These are phyloP conservation scores for Tragulus kanchil DNA, from an alignment of 2,113 vertebrate genomes.

Conservation along the genomic window DNA sequence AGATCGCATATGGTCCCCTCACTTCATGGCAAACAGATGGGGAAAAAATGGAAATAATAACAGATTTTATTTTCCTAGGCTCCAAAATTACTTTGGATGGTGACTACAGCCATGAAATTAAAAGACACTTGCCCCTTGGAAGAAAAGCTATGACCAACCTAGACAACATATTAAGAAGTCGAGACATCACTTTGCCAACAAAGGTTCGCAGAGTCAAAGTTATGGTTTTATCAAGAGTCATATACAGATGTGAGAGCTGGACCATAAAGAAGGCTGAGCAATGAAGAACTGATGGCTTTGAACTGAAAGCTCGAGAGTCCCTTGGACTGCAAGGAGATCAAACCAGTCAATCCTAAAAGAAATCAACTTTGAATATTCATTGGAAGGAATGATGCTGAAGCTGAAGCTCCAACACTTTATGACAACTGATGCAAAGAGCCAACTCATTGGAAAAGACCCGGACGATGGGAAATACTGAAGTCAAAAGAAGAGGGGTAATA, in stretches of 20 bases:
- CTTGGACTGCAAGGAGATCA: not conserved
- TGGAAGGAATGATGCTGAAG: not conserved
- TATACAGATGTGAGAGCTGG: not conserved
- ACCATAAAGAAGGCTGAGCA: not conserved
- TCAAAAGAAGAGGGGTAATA: not conserved
- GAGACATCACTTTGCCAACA: not conserved
- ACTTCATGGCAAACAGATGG: not conserved
- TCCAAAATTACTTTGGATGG: not conserved
- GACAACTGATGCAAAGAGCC: not conserved
- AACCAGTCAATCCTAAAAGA: not conserved
- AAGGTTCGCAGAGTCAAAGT: not conserved
- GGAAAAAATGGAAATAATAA: not conserved
- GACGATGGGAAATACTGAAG: not conserved
- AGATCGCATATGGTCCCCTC: not conserved
- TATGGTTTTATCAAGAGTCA: not conserved
- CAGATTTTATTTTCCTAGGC: not conserved
- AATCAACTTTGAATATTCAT: not conserved
- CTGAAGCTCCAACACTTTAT: not conserved
- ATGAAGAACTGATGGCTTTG: not conserved
- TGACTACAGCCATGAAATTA: not conserved
- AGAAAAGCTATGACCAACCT: too few relatives aligned
- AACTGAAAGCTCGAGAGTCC: not conserved
- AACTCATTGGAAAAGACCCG: not conserved
- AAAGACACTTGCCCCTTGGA: not conserved
- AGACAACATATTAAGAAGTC: not conserved